Percentiles rank a stretch among this genome's conserved stretches.
Evolutionary conservation across 53 echinoderm and acorn worm genomes (phyloP).

Genomic region (Glandiceps talaboti): DNA sequence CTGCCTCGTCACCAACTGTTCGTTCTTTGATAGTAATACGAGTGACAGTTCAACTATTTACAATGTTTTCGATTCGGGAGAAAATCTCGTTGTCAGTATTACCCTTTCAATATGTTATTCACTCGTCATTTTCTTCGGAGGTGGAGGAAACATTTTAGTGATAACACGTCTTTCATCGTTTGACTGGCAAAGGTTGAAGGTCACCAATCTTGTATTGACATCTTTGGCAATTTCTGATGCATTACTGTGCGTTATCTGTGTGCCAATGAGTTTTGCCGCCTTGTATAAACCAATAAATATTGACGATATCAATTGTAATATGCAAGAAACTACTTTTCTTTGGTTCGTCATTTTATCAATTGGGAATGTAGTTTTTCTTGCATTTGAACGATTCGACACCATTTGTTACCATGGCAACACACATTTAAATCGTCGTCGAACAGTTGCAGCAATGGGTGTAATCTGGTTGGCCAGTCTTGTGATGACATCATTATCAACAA

Average conservation of each 20-base stretch:
- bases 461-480: background rate
- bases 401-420: background rate
- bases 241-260: background rate
- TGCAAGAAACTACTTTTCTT: background rate
- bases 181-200: background rate
- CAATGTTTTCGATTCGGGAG: too few species aligned
- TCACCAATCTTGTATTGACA: background rate
- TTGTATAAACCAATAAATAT: too few species aligned
- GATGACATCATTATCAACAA: background rate
- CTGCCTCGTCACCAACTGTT: too few species aligned
- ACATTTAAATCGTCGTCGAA: background rate
- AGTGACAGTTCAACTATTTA: too few species aligned
- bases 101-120: background rate
- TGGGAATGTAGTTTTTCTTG: background rate
- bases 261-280: background rate
- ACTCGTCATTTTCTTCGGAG: background rate
- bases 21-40: too few species aligned
- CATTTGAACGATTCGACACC: background rate
- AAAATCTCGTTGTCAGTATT: background rate
- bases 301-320: background rate
- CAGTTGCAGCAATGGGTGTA: background rate
- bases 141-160: background rate
- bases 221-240: background rate
- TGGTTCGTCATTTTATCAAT: background rate
- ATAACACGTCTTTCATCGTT: background rate